Conservation (phyloP, 2,888 invertebrate species). For the Patella ulyssiponensis region DNA sequence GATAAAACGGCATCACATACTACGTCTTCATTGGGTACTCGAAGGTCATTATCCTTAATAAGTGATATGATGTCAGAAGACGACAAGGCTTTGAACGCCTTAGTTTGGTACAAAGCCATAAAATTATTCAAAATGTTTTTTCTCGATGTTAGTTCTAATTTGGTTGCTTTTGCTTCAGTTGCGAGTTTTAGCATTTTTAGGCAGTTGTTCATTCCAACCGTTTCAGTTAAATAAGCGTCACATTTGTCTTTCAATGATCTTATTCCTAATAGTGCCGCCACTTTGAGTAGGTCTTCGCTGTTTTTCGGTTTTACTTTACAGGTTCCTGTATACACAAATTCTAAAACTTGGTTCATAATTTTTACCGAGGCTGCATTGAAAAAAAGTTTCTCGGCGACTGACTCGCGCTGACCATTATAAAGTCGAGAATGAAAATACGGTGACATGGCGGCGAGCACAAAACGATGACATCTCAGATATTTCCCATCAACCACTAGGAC, state of each 20-base stretch:
- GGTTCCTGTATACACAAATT: not conserved
- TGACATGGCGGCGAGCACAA: constrained; percentile 32
- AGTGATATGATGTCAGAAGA: constrained; percentile 44
- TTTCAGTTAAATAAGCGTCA: not conserved
- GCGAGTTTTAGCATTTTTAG: constrained; percentile 10
- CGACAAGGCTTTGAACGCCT: constrained; percentile 28
- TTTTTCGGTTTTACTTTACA: not conserved
- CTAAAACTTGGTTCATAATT: not conserved
- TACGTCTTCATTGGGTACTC: constrained; percentile 45
- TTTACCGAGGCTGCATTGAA: constrained; percentile 16
- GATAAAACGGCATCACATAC: constrained; percentile 47
- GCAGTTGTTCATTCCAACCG: constrained; percentile 2
- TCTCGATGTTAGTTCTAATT: constrained; percentile 19
- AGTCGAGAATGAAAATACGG: constrained; percentile 36
- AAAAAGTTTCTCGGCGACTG: constrained; percentile 28
- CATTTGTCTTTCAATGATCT: not conserved
- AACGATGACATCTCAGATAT: constrained; percentile 28
- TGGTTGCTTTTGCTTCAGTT: constrained; percentile 11
- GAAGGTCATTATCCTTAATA: constrained; percentile 40
- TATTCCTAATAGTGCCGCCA: not conserved
- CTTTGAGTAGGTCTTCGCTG: not conserved
- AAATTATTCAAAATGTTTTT: constrained; percentile 27
- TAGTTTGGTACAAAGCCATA: constrained; percentile 19
- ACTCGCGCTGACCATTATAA: constrained; percentile 32
- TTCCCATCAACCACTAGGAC: constrained; percentile 34